Conservation (phyloP, 1,140 invertebrate species). For the Orchestia grillus region DNA sequence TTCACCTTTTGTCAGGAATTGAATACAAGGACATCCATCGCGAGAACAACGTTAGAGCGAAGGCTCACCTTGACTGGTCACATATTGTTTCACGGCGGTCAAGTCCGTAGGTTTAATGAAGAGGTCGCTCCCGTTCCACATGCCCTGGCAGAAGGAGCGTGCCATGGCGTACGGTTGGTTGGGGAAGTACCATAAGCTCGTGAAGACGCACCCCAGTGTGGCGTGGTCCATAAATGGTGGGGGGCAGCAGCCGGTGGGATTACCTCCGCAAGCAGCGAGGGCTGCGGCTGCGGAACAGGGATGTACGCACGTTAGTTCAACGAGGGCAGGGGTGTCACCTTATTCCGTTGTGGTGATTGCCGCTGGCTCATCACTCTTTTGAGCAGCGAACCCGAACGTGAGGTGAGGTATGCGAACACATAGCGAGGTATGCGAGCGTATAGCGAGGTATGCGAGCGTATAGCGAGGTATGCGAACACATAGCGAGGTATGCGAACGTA, state of each 20-base stretch:
- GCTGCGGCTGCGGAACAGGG: background rate
- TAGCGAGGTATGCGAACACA: too few species aligned
- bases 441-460: too few species aligned
- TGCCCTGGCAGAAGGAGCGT: background rate
- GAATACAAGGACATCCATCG: too few species aligned
- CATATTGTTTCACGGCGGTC: background rate
- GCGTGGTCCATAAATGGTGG: background rate
- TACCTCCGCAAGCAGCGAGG: background rate
- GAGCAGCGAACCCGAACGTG: too few species aligned
- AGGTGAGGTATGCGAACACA: too few species aligned
- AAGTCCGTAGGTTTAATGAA: background rate
- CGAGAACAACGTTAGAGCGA: too few species aligned
- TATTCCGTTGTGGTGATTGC: too few species aligned
- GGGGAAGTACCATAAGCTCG: background rate
- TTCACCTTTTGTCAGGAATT: too few species aligned
- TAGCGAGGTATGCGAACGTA: too few species aligned
- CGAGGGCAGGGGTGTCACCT: background rate
- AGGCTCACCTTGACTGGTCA: background rate
- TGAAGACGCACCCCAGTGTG: slow-evolving; percentile 2
- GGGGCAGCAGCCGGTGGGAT: background rate
- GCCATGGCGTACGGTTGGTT: background rate
- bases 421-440: too few species aligned
- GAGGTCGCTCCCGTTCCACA: background rate
- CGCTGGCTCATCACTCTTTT: too few species aligned
- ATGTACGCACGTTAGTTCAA: background rate